A percentile compares a stretch with the other conserved stretches of the same genome.
Conservation (phyloP, 2,113 vertebrate species). For the Benitochromis conjunctus region DNA sequence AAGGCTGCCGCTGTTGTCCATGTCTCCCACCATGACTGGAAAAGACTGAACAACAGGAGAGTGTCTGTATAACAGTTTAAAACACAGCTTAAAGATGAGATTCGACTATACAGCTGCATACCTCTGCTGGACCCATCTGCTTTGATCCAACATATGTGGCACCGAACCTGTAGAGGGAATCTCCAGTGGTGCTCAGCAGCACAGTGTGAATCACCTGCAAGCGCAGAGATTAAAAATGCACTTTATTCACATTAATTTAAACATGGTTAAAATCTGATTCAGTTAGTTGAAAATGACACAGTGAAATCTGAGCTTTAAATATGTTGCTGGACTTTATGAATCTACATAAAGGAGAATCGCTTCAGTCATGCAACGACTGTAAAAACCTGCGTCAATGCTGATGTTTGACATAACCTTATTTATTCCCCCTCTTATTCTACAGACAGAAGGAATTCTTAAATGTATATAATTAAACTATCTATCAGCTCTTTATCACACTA, state of each 20-base stretch:
- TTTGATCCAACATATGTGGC: conserved; percentile 83
- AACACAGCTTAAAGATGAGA: background rate
- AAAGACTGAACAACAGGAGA: conserved; percentile 69
- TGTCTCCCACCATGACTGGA: conserved; percentile 84
- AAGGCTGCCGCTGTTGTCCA: conserved; percentile 87
- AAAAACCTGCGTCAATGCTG: background rate
- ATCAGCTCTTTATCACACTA: background rate
- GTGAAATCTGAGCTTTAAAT: background rate
- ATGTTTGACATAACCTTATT: background rate
- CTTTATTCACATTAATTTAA: background rate
- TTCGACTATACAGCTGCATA: background rate
- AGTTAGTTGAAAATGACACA: rapidly evolving
- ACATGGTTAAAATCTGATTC: too few species aligned
- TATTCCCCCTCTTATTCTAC: background rate
- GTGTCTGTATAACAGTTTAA: background rate
- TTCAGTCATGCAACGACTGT: background rate
- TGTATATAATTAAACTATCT: background rate
- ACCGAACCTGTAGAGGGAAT: conserved; percentile 87
- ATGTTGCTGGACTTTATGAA: background rate
- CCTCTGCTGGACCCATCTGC: conserved; percentile 84
- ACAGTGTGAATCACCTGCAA: conserved; percentile 84
- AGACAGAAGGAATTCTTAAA: background rate
- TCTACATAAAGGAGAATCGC: background rate
- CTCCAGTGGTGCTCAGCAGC: conserved; percentile 80
- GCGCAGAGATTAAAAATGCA: background rate